A percentile compares a stretch with the other conserved stretches of the same genome.
These are phyloP conservation scores for Aplysina aerophoba DNA, from an alignment of 37 sponge, comb jelly and placozoan genomes.

Conservation along the genomic window DNA sequence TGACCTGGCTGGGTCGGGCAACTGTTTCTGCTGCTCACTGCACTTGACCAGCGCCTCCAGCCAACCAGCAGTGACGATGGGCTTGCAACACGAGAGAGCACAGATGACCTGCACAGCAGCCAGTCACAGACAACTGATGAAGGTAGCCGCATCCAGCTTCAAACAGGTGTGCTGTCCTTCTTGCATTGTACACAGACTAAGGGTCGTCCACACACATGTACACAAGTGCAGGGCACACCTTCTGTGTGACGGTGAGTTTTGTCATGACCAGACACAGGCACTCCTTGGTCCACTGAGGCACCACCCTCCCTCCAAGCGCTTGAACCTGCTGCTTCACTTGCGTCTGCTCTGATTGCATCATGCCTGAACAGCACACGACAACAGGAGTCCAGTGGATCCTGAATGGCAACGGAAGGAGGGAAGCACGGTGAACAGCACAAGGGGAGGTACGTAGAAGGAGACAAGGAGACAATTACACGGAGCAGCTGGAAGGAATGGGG, in stretches of 20 bases:
- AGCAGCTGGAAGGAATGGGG: too few relatives aligned
- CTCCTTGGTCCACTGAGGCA: conserved; percentile 21
- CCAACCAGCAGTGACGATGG: conserved; percentile 7
- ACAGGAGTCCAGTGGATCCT: not conserved
- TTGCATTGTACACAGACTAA: too few relatives aligned
- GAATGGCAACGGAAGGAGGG: too few relatives aligned
- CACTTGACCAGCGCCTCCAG: not conserved
- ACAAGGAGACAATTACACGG: too few relatives aligned
- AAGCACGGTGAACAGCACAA: too few relatives aligned
- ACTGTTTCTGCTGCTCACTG: not conserved
- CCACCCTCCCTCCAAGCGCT: not conserved
- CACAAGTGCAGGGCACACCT: not conserved
- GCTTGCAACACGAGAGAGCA: conserved; percentile 10
- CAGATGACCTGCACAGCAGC: not conserved
- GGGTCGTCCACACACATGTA: too few relatives aligned
- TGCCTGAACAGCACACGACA: conserved; percentile 26
- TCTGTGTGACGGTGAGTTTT: conserved; percentile 22
- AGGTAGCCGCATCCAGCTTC: too few relatives aligned
- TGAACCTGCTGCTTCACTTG: not conserved
- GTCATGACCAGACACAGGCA: conserved; percentile 9
- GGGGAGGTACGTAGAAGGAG: too few relatives aligned
- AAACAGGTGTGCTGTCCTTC: too few relatives aligned
- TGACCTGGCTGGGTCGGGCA: not conserved
- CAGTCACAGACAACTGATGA: too few relatives aligned
- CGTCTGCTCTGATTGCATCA: not conserved